Conservation (phyloP, 2,113 vertebrate species). For the Daphoenositta chrysoptera region DNA sequence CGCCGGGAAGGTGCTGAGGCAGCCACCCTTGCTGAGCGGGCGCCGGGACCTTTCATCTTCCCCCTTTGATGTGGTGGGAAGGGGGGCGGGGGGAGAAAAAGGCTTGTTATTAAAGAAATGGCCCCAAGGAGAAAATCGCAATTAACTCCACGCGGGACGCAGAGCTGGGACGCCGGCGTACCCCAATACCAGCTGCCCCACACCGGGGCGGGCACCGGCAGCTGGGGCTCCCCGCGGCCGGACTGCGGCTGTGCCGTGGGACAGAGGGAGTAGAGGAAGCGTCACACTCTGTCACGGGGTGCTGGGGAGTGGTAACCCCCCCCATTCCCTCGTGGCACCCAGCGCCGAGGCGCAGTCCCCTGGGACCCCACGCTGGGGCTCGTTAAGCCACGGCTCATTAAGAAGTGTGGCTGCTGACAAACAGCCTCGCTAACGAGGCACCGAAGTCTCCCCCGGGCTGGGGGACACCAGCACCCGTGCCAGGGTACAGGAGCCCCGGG, state of each 20-base stretch:
- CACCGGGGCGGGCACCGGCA: neutral
- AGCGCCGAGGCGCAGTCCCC: neutral
- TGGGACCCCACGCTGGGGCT: neutral
- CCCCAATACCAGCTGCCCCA: neutral
- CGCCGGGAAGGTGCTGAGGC: constrained; percentile 20
- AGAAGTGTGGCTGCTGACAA: neutral
- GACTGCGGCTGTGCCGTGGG: neutral
- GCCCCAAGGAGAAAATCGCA: constrained; percentile 8
- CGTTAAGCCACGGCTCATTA: neutral
- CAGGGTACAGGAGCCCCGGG: neutral
- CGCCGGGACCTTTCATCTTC: constrained; percentile 34
- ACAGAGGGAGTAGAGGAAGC: rapidly evolving
- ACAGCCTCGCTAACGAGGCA: neutral
- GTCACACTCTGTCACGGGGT: neutral
- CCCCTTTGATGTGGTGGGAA: constrained; percentile 55
- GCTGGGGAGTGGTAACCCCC: neutral
- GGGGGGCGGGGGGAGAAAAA: neutral
- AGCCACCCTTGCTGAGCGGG: constrained; percentile 15
- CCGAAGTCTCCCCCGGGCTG: neutral
- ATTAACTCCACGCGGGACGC: constrained; percentile 23
- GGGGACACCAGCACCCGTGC: neutral
- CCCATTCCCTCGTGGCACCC: neutral
- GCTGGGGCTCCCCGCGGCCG: neutral
- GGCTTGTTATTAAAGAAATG: constrained; percentile 45
- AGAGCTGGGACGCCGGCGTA: neutral